Evolutionary conservation across 92 coral and sea anemone genomes (phyloP).

Genomic region (Paramuricea clavata): DNA sequence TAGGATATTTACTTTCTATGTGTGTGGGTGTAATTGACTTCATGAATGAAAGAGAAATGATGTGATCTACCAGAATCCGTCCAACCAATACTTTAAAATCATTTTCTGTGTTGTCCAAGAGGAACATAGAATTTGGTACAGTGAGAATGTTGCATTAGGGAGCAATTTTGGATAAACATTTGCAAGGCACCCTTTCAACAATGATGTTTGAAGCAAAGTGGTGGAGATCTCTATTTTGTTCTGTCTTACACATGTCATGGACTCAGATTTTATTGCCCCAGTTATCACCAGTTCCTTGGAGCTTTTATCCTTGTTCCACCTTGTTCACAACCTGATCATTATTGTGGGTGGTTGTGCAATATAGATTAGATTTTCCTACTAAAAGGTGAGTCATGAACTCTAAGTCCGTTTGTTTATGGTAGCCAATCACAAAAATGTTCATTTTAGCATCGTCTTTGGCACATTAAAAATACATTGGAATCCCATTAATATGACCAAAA

Average conservation of each 20-base stretch:
- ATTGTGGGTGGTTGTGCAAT: conserved; percentile 64
- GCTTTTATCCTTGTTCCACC: conserved; percentile 51
- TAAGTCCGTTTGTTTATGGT: too few relatives aligned
- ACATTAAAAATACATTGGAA: too few relatives aligned
- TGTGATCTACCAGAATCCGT: conserved; percentile 41
- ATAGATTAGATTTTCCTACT: too few relatives aligned
- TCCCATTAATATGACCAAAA: too few relatives aligned
- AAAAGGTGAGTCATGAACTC: too few relatives aligned
- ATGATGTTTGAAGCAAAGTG: conserved; percentile 70
- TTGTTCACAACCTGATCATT: conserved; percentile 52
- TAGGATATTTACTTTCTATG: conserved; percentile 48
- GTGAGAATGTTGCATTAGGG: conserved; percentile 60
- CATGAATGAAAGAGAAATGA: conserved; percentile 53
- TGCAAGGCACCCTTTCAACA: conserved; percentile 66
- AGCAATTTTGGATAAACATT: conserved; percentile 34
- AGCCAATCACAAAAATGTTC: too few relatives aligned
- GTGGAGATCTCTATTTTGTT: conserved; percentile 67
- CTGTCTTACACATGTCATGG: conserved; percentile 65
- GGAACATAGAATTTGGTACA: conserved; percentile 44
- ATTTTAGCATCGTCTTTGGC: too few relatives aligned
- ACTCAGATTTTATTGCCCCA: conserved; percentile 56
- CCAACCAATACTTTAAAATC: conserved; percentile 57
- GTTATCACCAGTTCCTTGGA: conserved; percentile 70
- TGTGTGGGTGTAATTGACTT: conserved; percentile 60
- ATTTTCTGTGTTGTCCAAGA: conserved; percentile 51